Evolutionary conservation across 2,797 vertebrate species (phyloP).

Genomic region (Lateolabrax maculatus): DNA sequence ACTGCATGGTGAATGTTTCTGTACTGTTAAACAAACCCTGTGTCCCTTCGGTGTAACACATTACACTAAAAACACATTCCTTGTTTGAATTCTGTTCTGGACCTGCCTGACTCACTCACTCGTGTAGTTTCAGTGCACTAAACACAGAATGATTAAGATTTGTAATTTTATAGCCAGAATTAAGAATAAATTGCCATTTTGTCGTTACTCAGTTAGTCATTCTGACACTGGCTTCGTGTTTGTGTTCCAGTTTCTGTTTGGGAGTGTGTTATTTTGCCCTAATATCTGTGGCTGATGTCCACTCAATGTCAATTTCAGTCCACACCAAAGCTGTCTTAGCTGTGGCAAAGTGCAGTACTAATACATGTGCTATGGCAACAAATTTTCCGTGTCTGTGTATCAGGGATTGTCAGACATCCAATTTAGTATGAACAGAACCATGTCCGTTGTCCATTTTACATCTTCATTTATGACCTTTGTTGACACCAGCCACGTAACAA

Average conservation of each 20-base stretch:
- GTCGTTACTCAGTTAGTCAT: background rate
- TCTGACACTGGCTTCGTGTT: background rate
- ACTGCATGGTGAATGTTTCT: constrained; percentile 40
- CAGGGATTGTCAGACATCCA: background rate
- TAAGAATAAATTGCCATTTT: background rate
- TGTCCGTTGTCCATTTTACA: background rate
- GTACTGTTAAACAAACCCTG: constrained; percentile 1
- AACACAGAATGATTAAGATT: background rate
- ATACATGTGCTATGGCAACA: too few species aligned
- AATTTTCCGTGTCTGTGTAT: background rate
- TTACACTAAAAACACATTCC: constrained; percentile 14
- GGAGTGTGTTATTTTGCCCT: background rate
- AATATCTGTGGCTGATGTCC: background rate
- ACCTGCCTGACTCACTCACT: background rate
- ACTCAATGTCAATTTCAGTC: background rate
- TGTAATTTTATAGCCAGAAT: background rate
- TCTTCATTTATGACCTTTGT: constrained; percentile 7
- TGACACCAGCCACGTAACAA: background rate
- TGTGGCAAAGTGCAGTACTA: too few species aligned
- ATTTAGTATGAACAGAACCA: background rate
- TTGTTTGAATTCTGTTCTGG: constrained; percentile 26
- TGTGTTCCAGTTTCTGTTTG: background rate
- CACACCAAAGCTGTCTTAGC: background rate
- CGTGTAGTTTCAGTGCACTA: background rate
- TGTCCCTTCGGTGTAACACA: background rate